A percentile compares a stretch with the other conserved stretches of the same genome.
Evolutionary conservation across 2,888 invertebrate species (phyloP).

Genomic region (Drosophila kanekoi): DNA sequence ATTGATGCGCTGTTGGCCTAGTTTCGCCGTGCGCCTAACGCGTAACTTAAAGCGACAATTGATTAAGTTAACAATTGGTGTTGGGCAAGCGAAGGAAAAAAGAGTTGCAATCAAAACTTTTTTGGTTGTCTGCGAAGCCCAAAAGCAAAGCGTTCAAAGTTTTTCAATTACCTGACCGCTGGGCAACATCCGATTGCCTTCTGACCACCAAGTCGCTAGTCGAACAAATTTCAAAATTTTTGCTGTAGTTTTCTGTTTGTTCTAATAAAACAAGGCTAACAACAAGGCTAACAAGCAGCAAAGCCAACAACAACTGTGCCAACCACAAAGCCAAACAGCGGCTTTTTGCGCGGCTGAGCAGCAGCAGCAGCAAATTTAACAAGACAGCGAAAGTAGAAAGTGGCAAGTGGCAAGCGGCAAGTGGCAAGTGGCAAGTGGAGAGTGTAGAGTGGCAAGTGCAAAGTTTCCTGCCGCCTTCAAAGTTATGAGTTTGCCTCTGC

Average conservation of each 20-base stretch:
- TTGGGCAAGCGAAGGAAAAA: slow-evolving; percentile 10
- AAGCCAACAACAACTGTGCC: slow-evolving; percentile 11
- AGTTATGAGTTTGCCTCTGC: slow-evolving; percentile 19
- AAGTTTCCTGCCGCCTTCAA: slow-evolving; percentile 21
- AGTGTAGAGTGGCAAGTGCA: slow-evolving; percentile 20
- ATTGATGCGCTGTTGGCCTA: slow-evolving; percentile 27
- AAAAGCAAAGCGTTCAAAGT: slow-evolving; percentile 58
- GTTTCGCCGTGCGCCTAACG: slow-evolving; percentile 4
- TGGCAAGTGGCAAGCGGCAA: slow-evolving; percentile 40
- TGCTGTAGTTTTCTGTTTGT: slow-evolving; percentile 32
- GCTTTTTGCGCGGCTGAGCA: slow-evolving; percentile 43
- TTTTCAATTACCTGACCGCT: slow-evolving; percentile 75
- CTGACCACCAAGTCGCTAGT: slow-evolving; percentile 15
- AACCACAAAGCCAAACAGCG: slow-evolving; percentile 26
- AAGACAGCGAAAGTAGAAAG: slow-evolving; percentile 55
- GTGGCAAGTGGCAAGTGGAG: slow-evolving; percentile 15
- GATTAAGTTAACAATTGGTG: slow-evolving; percentile 52
- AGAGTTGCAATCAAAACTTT: slow-evolving; percentile 57
- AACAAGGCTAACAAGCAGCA: slow-evolving; percentile 24
- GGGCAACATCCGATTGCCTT: slow-evolving; percentile 36
- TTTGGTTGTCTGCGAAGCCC: slow-evolving; percentile 35
- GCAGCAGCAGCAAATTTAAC: slow-evolving; percentile 35
- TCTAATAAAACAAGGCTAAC: slow-evolving; percentile 25
- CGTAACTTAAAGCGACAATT: slow-evolving; percentile 62
- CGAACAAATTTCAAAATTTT: slow-evolving; percentile 32